Percentiles rank a stretch among this genome's conserved stretches.
Conservation (phyloP, 2,113 vertebrate species). For the Pomatostomus ruficeps region DNA sequence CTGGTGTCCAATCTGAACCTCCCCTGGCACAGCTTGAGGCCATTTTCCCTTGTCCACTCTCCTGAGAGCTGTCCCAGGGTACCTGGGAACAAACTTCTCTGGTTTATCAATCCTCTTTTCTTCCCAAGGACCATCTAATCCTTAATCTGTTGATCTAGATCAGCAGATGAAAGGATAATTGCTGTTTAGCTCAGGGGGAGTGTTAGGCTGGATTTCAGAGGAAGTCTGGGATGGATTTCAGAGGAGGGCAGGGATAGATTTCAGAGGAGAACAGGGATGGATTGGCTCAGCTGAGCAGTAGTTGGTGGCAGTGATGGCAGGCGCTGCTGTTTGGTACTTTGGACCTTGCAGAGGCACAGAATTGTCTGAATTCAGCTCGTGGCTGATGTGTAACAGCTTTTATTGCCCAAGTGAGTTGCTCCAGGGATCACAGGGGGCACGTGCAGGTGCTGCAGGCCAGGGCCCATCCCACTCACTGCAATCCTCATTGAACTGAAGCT, state of each 20-base stretch:
- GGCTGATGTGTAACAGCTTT: background rate
- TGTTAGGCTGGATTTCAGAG: background rate
- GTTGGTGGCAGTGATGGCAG: background rate
- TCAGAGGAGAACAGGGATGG: background rate
- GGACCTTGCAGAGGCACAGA: background rate
- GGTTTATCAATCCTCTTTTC: background rate
- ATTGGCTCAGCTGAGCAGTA: background rate
- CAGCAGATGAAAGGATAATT: background rate
- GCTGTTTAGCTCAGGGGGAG: background rate
- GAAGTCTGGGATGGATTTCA: background rate
- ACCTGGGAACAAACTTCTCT: background rate
- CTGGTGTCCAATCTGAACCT: background rate
- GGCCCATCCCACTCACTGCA: background rate
- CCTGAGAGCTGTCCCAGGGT: background rate
- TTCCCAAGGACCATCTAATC: background rate
- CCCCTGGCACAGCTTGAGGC: background rate
- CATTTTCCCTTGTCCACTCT: background rate
- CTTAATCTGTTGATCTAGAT: background rate
- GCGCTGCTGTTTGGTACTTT: background rate
- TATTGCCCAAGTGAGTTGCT: fast-evolving
- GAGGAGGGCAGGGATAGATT: background rate
- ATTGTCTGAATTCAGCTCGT: background rate
- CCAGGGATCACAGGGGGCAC: background rate
- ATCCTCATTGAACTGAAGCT: background rate
- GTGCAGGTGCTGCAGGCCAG: background rate